Evolutionary conservation across 2,888 invertebrate species (phyloP), one percentile per base, ranked within the genome.

Genomic region (Pristionchus mayeri): DNA sequence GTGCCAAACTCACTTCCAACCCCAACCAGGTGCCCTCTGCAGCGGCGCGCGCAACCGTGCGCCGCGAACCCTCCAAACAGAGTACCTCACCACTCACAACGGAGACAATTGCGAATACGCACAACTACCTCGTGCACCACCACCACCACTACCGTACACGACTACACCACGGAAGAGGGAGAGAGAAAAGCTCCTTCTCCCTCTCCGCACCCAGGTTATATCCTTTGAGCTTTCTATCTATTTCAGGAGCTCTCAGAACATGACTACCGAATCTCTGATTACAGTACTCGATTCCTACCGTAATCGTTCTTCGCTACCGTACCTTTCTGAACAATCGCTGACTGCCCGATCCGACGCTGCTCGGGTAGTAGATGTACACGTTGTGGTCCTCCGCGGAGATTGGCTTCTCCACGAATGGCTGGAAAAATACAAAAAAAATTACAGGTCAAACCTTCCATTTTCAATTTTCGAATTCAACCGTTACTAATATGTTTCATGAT

Each of bases 361-460:
- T 97, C 0, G 99, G 99, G 94, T 98, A 99, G 94, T 99, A 99
- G 91, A 99, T 99, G 93, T 98, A 98, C 93, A 99, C 98, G 93
- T 99, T 99, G 93, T 99, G 99, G 94, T 99, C 98, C 94, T 99
- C 99, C 0, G 99, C 99, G 34, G 97, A 97, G 11, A 99, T 97
- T 0, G 99, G 99, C 93, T 99, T 99, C 94, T 99, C 99, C 7
- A 44, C 44, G 44, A 44, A 44, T 9, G 44, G 44, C 44, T n/a
- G n/a, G n/a, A n/a, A n/a, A 30, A 99, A 99, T n/a, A n/a, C n/a
- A n/a, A n/a, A n/a, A n/a, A n/a, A n/a, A n/a, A n/a, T n/a, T n/a
- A n/a, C n/a, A n/a, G n/a, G n/a, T 52, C 18, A 52, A 13, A 13
- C 52, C 52, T 18, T 18, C 16, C 13, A 52, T 18, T 52, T 50